Evolutionary conservation across 2,113 vertebrate species (phyloP).

Genomic region (Oncorhynchus mykiss): DNA sequence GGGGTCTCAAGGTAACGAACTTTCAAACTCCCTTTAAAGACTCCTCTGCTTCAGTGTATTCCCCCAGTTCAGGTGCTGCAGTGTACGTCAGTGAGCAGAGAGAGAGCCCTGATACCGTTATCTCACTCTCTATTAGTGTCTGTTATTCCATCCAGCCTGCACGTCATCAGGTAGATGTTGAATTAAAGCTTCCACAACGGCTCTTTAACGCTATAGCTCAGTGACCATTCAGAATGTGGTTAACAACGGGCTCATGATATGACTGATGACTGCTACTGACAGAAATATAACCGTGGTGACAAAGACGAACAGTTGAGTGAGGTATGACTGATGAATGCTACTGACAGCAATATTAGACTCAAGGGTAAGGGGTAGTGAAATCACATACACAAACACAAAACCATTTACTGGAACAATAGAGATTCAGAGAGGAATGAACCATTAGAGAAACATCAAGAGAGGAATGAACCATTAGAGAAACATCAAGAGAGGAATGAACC

Average conservation of each 20-base stretch:
- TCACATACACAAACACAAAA: conserved; percentile 1
- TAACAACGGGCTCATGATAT: too few species aligned
- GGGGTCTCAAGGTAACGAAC: too few species aligned
- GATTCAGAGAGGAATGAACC: background rate
- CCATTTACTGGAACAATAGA: conserved; percentile 1
- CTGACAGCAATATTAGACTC: background rate
- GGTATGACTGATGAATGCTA: too few species aligned
- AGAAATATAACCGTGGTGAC: background rate
- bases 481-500: background rate
- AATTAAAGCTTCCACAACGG: background rate
- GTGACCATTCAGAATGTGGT: background rate
- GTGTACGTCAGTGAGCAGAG: background rate
- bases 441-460: background rate
- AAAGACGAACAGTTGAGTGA: background rate
- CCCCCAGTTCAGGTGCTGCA: too few species aligned
- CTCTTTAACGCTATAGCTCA: background rate
- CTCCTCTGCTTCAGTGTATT: too few species aligned
- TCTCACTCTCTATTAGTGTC: background rate
- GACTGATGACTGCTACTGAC: too few species aligned
- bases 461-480: conserved; percentile 4
- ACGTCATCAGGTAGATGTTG: background rate
- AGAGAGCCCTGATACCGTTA: background rate
- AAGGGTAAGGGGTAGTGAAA: conserved; percentile 16
- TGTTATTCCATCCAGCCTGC: conserved; percentile 11
- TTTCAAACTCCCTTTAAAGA: too few species aligned